These are phyloP conservation scores for Orchesellides sinensis DNA, from an alignment of 2,888 invertebrate species.

Conservation along the genomic window DNA sequence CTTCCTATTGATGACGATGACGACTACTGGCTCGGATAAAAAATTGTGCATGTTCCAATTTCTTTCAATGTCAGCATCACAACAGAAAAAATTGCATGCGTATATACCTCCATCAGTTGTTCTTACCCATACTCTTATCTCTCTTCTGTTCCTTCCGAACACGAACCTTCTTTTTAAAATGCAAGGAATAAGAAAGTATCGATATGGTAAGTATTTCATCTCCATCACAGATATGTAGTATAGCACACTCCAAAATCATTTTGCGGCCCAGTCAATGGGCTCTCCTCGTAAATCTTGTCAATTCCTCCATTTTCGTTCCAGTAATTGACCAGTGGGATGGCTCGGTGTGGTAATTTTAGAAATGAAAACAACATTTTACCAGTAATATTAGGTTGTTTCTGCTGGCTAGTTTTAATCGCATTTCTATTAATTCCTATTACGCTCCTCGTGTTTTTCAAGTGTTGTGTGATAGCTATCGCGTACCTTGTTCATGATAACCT, in stretches of 20 bases:
- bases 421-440: constrained; percentile 61
- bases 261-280: no score
- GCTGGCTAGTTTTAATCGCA: constrained; percentile 60
- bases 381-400: constrained; percentile 39
- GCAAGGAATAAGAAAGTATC: background rate
- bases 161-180: background rate
- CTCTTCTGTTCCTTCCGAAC: background rate
- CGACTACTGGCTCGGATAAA: no score
- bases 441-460: constrained; percentile 60
- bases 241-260: no score
- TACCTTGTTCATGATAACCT: constrained; percentile 56
- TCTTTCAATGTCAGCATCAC: constrained; percentile 47
- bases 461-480: constrained; percentile 52
- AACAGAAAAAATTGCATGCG: background rate
- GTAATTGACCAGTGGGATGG: constrained; percentile 36
- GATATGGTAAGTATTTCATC: no score
- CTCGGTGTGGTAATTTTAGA: constrained; percentile 8
- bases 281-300: no score
- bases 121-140: constrained; percentile 14
- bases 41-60: constrained; percentile 52
- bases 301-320: constrained; percentile 33
- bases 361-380: constrained; percentile 28
- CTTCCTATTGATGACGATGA: no score
- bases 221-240: no score
- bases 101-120: background rate